These are phyloP conservation scores for Smutsia temminckii DNA, from an alignment of 2,797 vertebrate genomes.

Conservation along the genomic window DNA sequence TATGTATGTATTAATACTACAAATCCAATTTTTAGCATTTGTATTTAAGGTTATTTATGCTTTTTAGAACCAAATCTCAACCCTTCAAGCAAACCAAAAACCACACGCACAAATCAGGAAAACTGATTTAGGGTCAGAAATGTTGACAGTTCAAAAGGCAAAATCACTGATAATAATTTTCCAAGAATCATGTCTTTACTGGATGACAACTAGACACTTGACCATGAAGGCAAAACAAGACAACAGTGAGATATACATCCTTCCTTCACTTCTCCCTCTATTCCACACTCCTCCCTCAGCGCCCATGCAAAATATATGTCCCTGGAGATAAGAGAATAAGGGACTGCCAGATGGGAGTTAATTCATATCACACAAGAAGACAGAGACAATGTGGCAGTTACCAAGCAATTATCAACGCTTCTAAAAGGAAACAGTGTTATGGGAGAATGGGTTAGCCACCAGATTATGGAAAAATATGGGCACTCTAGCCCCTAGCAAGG, in stretches of 20 bases:
- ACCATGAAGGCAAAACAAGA: background rate
- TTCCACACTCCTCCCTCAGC: background rate
- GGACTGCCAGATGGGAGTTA: background rate
- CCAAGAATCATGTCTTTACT: background rate
- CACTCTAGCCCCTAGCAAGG: background rate
- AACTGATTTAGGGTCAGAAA: background rate
- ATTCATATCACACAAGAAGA: background rate
- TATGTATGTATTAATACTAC: background rate
- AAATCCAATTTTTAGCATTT: conserved; percentile 3
- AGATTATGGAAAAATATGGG: background rate
- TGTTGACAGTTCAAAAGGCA: background rate
- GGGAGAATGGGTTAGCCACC: background rate
- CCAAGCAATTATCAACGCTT: background rate
- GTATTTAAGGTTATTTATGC: background rate
- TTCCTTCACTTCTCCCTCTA: background rate
- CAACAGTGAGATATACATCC: background rate
- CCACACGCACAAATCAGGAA: background rate
- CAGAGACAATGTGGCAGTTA: background rate
- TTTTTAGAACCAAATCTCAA: conserved; percentile 35
- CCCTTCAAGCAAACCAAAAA: conserved; percentile 23
- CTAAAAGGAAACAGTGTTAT: background rate
- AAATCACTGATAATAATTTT: background rate
- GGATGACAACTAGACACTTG: background rate
- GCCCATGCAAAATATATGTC: background rate
- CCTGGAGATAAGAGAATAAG: background rate